Conservation (phyloP, 2,113 vertebrate species). For the Callipepla squamata region DNA sequence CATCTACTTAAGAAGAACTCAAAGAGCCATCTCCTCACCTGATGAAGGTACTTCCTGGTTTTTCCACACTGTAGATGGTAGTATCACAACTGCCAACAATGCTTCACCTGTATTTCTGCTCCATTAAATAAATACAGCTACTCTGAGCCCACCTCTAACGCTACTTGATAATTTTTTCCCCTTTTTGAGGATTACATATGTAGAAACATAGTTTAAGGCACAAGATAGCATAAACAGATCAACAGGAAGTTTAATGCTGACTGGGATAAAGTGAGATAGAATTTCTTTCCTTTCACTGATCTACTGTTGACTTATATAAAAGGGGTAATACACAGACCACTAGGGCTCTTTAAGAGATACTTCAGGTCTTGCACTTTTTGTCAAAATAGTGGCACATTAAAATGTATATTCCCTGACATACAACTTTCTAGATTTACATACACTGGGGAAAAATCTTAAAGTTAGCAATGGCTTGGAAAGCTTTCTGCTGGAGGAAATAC, state of each 20-base stretch:
- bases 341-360: background rate
- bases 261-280: background rate
- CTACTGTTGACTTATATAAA: background rate
- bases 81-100: background rate
- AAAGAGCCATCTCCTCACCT: background rate
- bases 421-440: background rate
- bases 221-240: background rate
- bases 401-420: background rate
- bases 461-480: background rate
- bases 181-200: background rate
- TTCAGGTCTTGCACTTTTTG: background rate
- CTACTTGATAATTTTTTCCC: background rate
- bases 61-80: background rate
- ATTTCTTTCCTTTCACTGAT: background rate
- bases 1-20: background rate
- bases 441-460: accelerated
- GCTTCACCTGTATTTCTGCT: background rate
- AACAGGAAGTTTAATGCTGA: background rate
- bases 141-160: background rate
- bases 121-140: background rate
- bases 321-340: background rate
- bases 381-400: background rate
- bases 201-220: background rate
- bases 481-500: background rate
- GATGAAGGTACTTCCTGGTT: background rate